These are phyloP conservation scores for Selenia dentaria DNA, from an alignment of 2,888 invertebrate species.

Conservation along the genomic window DNA sequence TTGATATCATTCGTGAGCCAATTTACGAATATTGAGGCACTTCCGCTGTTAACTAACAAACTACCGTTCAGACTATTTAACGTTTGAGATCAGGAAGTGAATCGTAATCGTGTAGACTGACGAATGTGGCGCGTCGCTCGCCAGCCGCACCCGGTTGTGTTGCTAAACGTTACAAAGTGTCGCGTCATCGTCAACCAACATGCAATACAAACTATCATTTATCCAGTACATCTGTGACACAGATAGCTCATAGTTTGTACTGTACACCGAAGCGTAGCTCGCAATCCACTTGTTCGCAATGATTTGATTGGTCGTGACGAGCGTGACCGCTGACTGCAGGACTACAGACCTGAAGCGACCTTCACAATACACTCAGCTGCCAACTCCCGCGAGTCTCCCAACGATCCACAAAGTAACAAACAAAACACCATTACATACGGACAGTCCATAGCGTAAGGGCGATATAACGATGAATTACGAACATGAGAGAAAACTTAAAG, in stretches of 20 bases:
- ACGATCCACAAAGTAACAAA: slow-evolving; percentile 1
- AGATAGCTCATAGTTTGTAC: too few relatives aligned
- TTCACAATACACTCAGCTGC: neutral
- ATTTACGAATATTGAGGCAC: slow-evolving; percentile 65
- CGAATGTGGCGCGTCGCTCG: slow-evolving; percentile 32
- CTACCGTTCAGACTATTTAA: slow-evolving; percentile 40
- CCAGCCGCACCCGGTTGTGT: slow-evolving; percentile 5
- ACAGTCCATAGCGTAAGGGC: slow-evolving; percentile 60
- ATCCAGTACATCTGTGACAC: too few relatives aligned
- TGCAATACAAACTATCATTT: too few relatives aligned
- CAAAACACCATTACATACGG: slow-evolving; percentile 21
- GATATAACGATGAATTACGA: slow-evolving; percentile 44
- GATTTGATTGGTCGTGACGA: too few relatives aligned
- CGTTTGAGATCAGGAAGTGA: slow-evolving; percentile 61
- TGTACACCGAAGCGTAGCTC: too few relatives aligned
- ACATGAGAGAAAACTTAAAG: slow-evolving; percentile 69
- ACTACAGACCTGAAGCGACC: neutral
- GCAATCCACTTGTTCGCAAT: too few relatives aligned
- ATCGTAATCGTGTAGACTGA: slow-evolving; percentile 47
- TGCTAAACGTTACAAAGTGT: too few relatives aligned
- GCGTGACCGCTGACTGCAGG: too few relatives aligned
- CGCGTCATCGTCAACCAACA: too few relatives aligned
- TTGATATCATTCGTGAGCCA: slow-evolving; percentile 65
- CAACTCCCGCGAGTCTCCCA: neutral
- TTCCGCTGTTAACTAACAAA: slow-evolving; percentile 56